Conservation (phyloP, 2,113 vertebrate species). For the Pelobates fuscus region DNA sequence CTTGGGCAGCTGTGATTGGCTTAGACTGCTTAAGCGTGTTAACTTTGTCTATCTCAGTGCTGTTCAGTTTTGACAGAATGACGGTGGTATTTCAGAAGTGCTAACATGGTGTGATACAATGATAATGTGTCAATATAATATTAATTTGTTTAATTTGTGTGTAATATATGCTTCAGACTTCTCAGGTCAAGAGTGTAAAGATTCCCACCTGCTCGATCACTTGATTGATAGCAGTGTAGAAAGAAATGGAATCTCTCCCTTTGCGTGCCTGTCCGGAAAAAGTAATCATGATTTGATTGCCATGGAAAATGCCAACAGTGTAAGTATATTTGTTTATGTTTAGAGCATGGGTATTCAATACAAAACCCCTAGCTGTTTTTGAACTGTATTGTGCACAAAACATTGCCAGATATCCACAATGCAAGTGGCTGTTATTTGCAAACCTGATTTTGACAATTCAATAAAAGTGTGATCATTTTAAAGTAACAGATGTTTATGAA, state of each 20-base stretch:
- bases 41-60: no score
- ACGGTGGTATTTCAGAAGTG: no score
- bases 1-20: no score
- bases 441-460: no score
- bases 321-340: conserved; percentile 50
- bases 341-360: no score
- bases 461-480: no score
- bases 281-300: conserved; percentile 53
- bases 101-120: background rate
- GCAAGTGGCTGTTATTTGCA: no score
- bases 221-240: conserved; percentile 54
- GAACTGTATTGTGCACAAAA: no score
- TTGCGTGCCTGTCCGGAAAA: conserved; percentile 62
- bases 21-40: no score
- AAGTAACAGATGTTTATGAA: no score
- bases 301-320: conserved; percentile 26
- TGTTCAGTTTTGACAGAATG: background rate
- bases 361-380: no score
- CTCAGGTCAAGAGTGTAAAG: conserved; percentile 48
- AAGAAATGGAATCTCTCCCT: conserved; percentile 58
- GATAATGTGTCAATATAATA: background rate
- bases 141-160: background rate
- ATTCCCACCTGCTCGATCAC: conserved; percentile 54
- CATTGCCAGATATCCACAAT: no score
- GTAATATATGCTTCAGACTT: conserved; percentile 53